Evolutionary conservation across 2,797 vertebrate species (phyloP).

Genomic region (Hypotaenidia okinawae): DNA sequence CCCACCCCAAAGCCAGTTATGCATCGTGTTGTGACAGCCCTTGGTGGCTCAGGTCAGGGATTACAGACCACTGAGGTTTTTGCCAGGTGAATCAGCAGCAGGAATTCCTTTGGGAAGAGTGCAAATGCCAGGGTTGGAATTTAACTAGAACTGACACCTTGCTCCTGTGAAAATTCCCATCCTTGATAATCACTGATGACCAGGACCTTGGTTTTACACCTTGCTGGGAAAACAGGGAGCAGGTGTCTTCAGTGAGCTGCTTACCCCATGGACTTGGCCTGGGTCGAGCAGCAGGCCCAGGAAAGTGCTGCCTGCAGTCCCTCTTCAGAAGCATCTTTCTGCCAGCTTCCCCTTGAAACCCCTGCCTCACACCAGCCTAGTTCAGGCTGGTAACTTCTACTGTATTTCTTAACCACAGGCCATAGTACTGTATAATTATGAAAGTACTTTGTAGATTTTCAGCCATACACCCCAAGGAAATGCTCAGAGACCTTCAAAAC

Average conservation of each 20-base stretch:
- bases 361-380: not conserved
- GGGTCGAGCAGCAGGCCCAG: accelerated
- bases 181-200: not conserved
- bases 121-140: not conserved
- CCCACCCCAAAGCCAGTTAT: not conserved
- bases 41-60: not conserved
- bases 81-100: not conserved
- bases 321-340: not conserved
- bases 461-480: not conserved
- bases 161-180: not conserved
- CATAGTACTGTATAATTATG: not conserved
- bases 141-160: not conserved
- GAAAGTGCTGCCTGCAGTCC: not conserved
- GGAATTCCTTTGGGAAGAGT: not conserved
- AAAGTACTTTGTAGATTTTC: not conserved
- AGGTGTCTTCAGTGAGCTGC: not conserved
- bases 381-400: not conserved
- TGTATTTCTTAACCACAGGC: not conserved
- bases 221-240: not conserved
- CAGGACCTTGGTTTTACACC: not conserved
- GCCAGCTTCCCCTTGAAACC: not conserved
- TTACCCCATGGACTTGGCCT: not conserved
- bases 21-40: not conserved
- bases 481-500: not conserved
- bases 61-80: not conserved